Base-by-base conservation (phyloP, 2,888 invertebrate genomes). In the Melanostoma scalare region DNA sequence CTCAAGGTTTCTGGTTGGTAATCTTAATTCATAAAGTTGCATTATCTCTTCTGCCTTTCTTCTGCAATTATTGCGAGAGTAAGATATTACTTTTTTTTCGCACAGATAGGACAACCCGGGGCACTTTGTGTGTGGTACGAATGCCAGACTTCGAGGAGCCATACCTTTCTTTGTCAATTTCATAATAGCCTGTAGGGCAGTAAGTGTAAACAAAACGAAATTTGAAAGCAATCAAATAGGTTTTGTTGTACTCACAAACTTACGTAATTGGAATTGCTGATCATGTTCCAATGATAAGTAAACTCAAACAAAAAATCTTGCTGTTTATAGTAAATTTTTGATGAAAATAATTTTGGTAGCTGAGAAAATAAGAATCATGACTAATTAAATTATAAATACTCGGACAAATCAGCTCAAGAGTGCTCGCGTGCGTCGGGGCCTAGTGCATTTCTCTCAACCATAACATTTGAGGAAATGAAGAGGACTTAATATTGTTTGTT, bases 71-170 rank as follows among this genome's bases (percentile, higher is more conserved):
- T 69, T 77, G 82, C 82, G 42, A 78, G 78, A 82, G 73, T 78
- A 53, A 82, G 82, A 78, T 82, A 65, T 77, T 44, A 44, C 9
- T 33, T 56, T 52, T 55, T 76, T 82, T 82, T 78, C 33, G 77
- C 78, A 73, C 30, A 63, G 40, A 58, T 56, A n/a, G 56, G 48
- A 72, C 36, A 48, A 60, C 31, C 31, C 5, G 52, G 63, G 52
- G 35, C 35, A 56, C 69, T 63, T 56, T 69, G 82, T 82, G 82
- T 82, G 82, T 82, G 82, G 82, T 53, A 73, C 58, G n/a, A 20
- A 40, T 56, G 42, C 42, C 46, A 82, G 77, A 77, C 82, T 30
- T 20, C 33, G 42, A 78, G 77, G 69, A 69, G 77, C 52, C 78
- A 69, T 52, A 77, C 68, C 73, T 65, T 68, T 61, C 63, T 10